Conservation (phyloP, 1,140 invertebrate genomes). For the Whitmania pigra region DNA sequence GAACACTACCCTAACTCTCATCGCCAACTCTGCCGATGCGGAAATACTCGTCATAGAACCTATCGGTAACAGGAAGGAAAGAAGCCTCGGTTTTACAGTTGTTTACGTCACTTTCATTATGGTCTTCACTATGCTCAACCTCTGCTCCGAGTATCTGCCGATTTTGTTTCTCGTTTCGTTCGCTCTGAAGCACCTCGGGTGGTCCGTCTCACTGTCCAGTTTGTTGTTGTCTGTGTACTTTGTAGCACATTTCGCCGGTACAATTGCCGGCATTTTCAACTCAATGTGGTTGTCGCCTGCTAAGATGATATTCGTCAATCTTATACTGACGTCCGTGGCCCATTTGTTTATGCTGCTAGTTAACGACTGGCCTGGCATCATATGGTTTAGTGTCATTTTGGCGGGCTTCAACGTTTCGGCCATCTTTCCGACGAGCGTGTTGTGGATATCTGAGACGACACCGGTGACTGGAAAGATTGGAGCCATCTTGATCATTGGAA, state of each 20-base stretch:
- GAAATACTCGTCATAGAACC: too few species aligned
- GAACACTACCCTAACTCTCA: neutral
- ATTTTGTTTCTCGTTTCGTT: neutral
- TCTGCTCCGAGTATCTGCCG: neutral
- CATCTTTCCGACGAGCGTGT: constrained; percentile 5
- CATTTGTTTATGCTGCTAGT: neutral
- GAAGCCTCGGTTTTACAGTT: neutral
- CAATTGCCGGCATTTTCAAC: neutral
- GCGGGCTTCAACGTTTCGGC: neutral
- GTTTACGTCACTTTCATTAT: neutral
- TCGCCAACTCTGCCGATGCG: neutral
- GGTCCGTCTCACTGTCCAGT: neutral
- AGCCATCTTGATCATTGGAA: constrained; percentile 1
- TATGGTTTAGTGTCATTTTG: constrained; percentile 9
- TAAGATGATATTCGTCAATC: constrained; percentile 13
- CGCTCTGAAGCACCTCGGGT: constrained; percentile 15
- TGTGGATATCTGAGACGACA: constrained; percentile 16
- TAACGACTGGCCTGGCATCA: neutral
- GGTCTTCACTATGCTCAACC: neutral
- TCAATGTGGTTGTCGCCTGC: neutral
- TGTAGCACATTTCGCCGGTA: neutral
- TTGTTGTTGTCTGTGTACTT: constrained; percentile 4
- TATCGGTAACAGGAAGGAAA: neutral
- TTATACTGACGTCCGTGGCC: neutral
- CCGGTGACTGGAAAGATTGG: constrained; percentile 1